phyloP scores from a whole-genome alignment of 1,140 invertebrate species.

The Marisa cornuarietis region DNA sequence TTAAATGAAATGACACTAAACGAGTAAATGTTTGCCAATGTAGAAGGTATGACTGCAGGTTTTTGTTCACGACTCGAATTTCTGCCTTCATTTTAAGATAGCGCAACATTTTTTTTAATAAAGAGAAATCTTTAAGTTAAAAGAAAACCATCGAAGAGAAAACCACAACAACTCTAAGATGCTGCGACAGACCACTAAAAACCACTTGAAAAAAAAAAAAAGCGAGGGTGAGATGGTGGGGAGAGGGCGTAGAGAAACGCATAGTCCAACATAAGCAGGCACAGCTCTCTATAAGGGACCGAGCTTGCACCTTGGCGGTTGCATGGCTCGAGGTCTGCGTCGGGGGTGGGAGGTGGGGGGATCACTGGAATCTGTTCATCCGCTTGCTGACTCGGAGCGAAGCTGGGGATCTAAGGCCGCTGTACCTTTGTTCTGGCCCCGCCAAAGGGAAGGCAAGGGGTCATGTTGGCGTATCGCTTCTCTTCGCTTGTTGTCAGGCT shows the following conservation, averaged over 20 bases:
- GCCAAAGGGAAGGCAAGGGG: not conserved
- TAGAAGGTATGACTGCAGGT: too few species aligned
- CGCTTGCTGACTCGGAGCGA: not conserved
- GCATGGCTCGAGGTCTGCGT: not conserved
- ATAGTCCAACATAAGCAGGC: not conserved
- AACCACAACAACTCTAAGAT: not conserved
- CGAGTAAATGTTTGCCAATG: too few species aligned
- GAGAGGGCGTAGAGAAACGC: not conserved
- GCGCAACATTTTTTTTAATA: not conserved
- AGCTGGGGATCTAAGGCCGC: not conserved
- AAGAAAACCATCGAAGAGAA: not conserved
- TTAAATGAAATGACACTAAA: too few species aligned
- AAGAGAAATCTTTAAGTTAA: not conserved
- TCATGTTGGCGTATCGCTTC: not conserved
- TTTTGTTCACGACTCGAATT: too few species aligned
- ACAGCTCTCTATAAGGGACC: too few species aligned
- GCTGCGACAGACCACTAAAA: not conserved
- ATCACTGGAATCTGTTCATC: not conserved
- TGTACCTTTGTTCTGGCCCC: not conserved
- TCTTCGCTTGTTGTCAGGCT: not conserved
- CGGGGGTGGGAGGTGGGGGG: not conserved
- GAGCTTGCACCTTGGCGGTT: not conserved
- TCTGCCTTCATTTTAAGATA: not conserved
- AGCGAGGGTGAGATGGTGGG: not conserved
- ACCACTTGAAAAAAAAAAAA: not conserved